These are phyloP conservation scores for Spatulosminthurus flaviceps DNA, from an alignment of 2,888 invertebrate species.

Conservation along the genomic window DNA sequence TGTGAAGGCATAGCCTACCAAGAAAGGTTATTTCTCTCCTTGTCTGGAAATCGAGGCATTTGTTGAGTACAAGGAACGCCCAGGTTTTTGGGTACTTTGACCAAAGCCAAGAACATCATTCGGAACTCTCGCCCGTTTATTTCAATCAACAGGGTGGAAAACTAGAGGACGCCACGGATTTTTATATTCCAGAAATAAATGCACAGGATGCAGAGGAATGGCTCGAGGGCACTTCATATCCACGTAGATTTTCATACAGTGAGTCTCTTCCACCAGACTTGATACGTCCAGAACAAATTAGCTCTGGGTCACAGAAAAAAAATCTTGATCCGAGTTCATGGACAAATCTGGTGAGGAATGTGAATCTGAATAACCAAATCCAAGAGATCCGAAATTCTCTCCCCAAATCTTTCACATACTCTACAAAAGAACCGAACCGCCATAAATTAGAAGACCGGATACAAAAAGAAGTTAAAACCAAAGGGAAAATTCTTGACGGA, in stretches of 20 bases:
- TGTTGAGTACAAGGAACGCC: neutral
- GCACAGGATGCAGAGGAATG: constrained; percentile 23
- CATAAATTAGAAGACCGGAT: neutral
- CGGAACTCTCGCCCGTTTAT: constrained; percentile 3
- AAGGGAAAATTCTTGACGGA: neutral
- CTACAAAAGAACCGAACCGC: neutral
- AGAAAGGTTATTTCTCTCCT: constrained; percentile 2
- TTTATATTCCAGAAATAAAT: constrained; percentile 32
- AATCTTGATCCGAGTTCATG: too few relatives aligned
- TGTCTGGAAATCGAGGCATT: neutral
- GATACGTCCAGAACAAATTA: neutral
- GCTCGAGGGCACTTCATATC: neutral
- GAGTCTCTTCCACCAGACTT: neutral
- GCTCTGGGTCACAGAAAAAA: too few relatives aligned
- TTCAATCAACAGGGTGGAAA: constrained; percentile 16
- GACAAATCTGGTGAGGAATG: too few relatives aligned
- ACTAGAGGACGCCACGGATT: neutral
- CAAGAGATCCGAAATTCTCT: neutral
- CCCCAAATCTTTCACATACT: constrained; percentile 6
- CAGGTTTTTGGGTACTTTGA: constrained; percentile 36
- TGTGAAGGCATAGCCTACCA: neutral
- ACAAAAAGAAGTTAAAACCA: neutral
- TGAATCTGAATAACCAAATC: too few relatives aligned
- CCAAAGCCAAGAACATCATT: neutral
- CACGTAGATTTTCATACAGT: neutral